These are phyloP conservation scores for Spizella passerina DNA, from an alignment of 2,797 vertebrate species.

Conservation along the genomic window DNA sequence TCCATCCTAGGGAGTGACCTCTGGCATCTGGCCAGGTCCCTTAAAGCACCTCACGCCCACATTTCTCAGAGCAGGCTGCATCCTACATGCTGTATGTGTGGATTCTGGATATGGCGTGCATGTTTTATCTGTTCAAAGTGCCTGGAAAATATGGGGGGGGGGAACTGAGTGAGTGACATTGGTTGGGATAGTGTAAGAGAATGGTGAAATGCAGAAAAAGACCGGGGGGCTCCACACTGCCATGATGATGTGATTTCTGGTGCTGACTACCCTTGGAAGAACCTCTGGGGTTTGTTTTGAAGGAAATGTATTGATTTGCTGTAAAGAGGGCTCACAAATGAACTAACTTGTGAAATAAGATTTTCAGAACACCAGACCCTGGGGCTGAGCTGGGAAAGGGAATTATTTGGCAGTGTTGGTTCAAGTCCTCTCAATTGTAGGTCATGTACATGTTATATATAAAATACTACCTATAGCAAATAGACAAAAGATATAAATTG, in stretches of 20 bases:
- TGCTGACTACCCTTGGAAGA: background rate
- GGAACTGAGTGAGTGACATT: background rate
- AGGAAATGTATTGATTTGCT: background rate
- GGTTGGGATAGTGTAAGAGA: background rate
- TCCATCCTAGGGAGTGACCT: background rate
- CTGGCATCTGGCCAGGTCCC: background rate
- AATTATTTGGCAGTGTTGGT: background rate
- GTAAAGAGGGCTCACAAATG: background rate
- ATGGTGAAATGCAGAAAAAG: background rate
- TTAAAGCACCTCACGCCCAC: background rate
- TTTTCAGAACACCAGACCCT: background rate
- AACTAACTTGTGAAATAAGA: background rate
- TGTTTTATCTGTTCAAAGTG: background rate
- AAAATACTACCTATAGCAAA: background rate
- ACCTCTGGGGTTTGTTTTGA: background rate
- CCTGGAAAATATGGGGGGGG: background rate
- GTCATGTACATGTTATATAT: background rate
- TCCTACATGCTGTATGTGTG: accelerated
- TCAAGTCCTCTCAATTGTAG: background rate
- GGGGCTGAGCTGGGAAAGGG: background rate
- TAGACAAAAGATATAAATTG: background rate
- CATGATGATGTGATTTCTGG: background rate
- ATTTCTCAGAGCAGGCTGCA: background rate
- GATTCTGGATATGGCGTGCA: accelerated
- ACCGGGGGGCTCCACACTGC: background rate